Percentiles rank a stretch among this genome's conserved stretches.
Conservation (phyloP, 2,113 vertebrate genomes). For the Syrrhaptes paradoxus region DNA sequence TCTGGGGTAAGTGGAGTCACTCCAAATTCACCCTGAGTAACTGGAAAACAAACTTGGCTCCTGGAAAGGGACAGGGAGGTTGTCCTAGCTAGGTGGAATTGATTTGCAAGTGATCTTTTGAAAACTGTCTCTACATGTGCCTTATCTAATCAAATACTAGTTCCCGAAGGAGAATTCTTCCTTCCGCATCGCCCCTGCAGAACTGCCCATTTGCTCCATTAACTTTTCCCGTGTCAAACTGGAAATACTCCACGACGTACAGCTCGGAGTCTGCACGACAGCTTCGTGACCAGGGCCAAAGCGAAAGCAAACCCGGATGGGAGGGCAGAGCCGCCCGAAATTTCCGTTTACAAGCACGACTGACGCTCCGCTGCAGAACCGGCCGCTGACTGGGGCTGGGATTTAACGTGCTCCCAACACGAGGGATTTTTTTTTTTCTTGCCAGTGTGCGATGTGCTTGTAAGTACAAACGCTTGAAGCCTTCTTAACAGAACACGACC, state of each 20-base stretch:
- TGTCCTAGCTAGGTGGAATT: neutral
- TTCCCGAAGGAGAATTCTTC: neutral
- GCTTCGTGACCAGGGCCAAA: conserved; percentile 16
- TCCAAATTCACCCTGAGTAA: neutral
- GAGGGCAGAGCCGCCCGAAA: neutral
- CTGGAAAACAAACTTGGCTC: conserved; percentile 4
- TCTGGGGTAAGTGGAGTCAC: neutral
- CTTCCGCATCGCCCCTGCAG: neutral
- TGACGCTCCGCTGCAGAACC: neutral
- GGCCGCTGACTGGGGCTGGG: neutral
- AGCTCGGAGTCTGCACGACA: neutral
- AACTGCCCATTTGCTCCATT: neutral
- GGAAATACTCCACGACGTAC: neutral
- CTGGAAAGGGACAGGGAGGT: neutral
- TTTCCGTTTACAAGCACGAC: neutral
- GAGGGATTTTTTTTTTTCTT: neutral
- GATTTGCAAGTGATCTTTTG: conserved; percentile 47
- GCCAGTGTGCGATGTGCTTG: neutral
- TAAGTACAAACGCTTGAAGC: neutral
- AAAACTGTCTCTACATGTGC: conserved; percentile 47
- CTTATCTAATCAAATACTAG: conserved; percentile 35
- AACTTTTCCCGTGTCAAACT: neutral
- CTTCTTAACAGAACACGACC: neutral
- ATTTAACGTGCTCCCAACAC: neutral
- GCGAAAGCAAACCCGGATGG: neutral